Percentiles rank a stretch among this genome's conserved stretches.
Conservation (phyloP, 1,140 invertebrate species). For the Halyomorpha halys region DNA sequence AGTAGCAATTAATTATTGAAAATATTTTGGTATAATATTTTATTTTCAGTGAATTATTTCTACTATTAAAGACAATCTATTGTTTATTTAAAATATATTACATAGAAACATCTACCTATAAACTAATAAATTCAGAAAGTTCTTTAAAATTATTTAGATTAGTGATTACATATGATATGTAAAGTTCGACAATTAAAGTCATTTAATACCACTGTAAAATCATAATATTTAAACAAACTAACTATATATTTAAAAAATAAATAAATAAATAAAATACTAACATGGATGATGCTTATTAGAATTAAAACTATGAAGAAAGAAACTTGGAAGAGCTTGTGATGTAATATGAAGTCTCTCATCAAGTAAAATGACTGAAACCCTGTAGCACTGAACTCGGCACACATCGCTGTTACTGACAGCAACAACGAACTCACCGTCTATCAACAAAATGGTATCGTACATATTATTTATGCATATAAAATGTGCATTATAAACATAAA, state of each 20-base stretch:
- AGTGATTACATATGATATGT: not conserved
- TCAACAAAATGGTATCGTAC: slow-evolving; percentile 22
- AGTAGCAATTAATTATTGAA: too few relatives aligned
- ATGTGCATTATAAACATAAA: too few relatives aligned
- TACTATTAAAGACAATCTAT: too few relatives aligned
- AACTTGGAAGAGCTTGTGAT: slow-evolving; percentile 67
- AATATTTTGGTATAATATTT: too few relatives aligned
- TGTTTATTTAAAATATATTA: too few relatives aligned
- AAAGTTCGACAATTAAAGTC: not conserved
- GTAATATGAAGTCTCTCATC: slow-evolving; percentile 48
- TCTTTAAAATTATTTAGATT: not conserved
- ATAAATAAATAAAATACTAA: not conserved
- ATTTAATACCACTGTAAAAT: not conserved
- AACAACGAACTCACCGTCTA: slow-evolving; percentile 68
- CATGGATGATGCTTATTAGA: slow-evolving; percentile 27
- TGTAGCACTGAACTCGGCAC: slow-evolving; percentile 62
- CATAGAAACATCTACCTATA: too few relatives aligned
- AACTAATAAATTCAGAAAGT: not conserved
- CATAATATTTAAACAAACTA: not conserved
- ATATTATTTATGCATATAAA: too few relatives aligned
- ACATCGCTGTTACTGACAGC: slow-evolving; percentile 61
- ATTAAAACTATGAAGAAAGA: slow-evolving; percentile 58
- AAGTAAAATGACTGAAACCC: slow-evolving; percentile 49
- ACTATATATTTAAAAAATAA: not conserved
- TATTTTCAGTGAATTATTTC: too few relatives aligned